Conservation (phyloP, 2,113 vertebrate species). For the Percina caprodes region DNA sequence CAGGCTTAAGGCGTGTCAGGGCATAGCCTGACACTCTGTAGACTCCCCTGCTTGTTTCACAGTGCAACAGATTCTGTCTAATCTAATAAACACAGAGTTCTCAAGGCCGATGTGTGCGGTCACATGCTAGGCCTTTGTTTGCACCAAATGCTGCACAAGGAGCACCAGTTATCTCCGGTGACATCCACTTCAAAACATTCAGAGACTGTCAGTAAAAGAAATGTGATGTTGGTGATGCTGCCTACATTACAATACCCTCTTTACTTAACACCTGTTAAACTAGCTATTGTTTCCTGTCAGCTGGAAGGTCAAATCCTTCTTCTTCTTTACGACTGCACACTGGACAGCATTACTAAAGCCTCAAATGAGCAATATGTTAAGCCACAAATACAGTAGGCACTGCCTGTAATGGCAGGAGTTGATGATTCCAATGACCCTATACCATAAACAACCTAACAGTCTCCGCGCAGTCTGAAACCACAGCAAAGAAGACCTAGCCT, state of each 20-base stretch:
- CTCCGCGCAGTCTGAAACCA: conserved; percentile 42
- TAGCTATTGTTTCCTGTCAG: conserved; percentile 23
- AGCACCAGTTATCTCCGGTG: conserved; percentile 1
- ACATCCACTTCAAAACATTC: conserved; percentile 13
- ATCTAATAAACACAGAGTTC: conserved; percentile 67
- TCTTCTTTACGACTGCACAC: conserved; percentile 4
- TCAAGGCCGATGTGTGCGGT: conserved; percentile 56
- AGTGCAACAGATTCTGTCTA: conserved; percentile 50
- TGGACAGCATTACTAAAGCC: background rate
- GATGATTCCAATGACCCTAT: conserved; percentile 12
- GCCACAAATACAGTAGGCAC: background rate
- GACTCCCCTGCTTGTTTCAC: conserved; percentile 40
- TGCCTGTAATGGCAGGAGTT: conserved; percentile 5
- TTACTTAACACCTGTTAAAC: conserved; percentile 38
- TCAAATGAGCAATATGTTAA: background rate
- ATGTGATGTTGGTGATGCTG: conserved; percentile 9
- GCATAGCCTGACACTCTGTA: conserved; percentile 49
- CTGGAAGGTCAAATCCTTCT: background rate
- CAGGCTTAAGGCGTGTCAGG: conserved; percentile 50
- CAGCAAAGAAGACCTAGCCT: conserved; percentile 41
- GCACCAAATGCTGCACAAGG: conserved; percentile 25
- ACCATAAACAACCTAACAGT: conserved; percentile 25
- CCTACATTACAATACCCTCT: background rate
- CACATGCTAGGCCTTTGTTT: conserved; percentile 62
- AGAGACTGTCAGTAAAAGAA: background rate